These are phyloP conservation scores for Trissolcus basalis DNA, from an alignment of 1,140 invertebrate genomes.

Conservation along the genomic window DNA sequence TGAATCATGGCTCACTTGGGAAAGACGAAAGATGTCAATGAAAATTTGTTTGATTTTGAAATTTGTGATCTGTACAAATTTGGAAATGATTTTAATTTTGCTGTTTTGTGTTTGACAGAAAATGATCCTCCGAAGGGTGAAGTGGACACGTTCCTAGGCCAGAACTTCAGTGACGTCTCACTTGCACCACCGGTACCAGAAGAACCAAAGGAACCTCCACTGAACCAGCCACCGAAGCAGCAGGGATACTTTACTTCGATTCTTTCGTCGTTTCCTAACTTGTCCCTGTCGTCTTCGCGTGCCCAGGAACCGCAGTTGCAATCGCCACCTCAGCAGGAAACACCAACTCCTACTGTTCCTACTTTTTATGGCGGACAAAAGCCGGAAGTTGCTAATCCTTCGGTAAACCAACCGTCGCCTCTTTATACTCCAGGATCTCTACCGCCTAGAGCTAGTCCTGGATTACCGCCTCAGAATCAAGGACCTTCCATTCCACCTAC, in stretches of 20 bases:
- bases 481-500: constrained; percentile 47
- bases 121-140: constrained; percentile 53
- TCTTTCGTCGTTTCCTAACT: constrained; percentile 69
- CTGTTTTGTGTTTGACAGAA: constrained; percentile 53
- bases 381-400: too few species aligned
- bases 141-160: constrained; percentile 62
- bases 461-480: constrained; percentile 16
- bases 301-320: constrained; percentile 45
- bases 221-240: constrained; percentile 50
- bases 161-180: constrained; percentile 37
- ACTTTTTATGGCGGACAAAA: constrained; percentile 17
- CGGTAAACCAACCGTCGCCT: too few species aligned
- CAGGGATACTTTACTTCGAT: constrained; percentile 70
- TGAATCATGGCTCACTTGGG: too few species aligned
- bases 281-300: constrained; percentile 65
- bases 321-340: constrained; percentile 22
- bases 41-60: too few species aligned
- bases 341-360: constrained; percentile 31
- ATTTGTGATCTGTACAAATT: too few species aligned
- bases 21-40: too few species aligned
- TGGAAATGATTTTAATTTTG: too few species aligned
- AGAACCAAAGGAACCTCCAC: constrained; percentile 40
- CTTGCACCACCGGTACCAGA: constrained; percentile 10
- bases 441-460: constrained; percentile 9
- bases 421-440: background rate